Conservation (phyloP, 2,797 vertebrate genomes). For the Pipistrellus pygmaeus region DNA sequence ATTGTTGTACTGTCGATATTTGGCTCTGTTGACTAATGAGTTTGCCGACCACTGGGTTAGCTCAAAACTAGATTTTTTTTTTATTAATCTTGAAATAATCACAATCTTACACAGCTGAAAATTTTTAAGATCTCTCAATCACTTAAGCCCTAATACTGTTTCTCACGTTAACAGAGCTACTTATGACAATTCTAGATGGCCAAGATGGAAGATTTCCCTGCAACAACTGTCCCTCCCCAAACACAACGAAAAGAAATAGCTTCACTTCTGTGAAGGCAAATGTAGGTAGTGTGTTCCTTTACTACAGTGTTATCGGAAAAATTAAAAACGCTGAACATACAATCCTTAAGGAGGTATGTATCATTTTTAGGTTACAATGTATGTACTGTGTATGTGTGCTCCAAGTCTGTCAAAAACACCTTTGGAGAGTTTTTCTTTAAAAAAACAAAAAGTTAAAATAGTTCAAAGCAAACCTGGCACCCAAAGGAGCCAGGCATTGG, state of each 20-base stretch:
- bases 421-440: background rate
- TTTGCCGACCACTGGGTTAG: too few species aligned
- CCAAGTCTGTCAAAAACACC: background rate
- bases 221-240: background rate
- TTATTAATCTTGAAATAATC: conserved; percentile 42
- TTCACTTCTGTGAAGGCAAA: conserved; percentile 31
- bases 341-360: background rate
- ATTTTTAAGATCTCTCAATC: background rate
- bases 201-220: background rate
- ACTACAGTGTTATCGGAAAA: background rate
- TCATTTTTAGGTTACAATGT: background rate
- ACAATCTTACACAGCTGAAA: background rate
- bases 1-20: too few species aligned
- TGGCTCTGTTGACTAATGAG: too few species aligned
- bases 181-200: background rate
- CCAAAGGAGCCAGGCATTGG: background rate
- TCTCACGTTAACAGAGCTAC: background rate
- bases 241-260: background rate
- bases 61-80: background rate
- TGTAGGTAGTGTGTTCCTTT: background rate
- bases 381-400: background rate
- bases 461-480: background rate
- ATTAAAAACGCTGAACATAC: background rate
- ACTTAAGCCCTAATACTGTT: conserved; percentile 16
- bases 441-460: background rate